Percentiles rank a stretch among this genome's conserved stretches.
These are phyloP conservation scores for Tachysurus fulvidraco DNA, from an alignment of 2,113 vertebrate genomes.

Conservation along the genomic window DNA sequence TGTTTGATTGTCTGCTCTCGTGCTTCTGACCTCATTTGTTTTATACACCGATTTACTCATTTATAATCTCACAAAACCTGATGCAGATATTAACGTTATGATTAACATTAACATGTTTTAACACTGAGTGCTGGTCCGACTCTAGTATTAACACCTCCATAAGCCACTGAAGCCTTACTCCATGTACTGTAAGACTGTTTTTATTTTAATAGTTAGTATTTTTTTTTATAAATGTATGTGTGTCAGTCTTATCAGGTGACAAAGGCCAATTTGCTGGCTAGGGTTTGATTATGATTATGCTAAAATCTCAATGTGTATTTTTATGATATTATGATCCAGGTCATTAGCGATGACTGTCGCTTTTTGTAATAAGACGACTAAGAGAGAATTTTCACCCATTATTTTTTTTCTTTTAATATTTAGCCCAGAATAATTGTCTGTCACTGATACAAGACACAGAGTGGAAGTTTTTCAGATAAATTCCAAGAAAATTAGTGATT, in stretches of 20 bases:
- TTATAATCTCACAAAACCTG: not conserved
- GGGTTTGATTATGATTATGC: not conserved
- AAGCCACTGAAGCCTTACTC: constrained; percentile 3
- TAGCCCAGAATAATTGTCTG: not conserved
- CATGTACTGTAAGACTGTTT: constrained; percentile 46
- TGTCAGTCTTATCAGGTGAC: constrained; percentile 31
- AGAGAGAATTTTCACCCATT: not conserved
- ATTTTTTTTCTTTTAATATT: not conserved
- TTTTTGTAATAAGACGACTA: not conserved
- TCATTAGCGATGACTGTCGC: constrained; percentile 35
- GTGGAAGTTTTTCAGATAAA: not conserved
- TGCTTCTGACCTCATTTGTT: not conserved
- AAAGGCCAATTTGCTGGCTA: constrained; percentile 39
- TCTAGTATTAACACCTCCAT: not conserved
- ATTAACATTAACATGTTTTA: too few relatives aligned
- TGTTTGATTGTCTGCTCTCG: not conserved
- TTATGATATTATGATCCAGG: constrained; percentile 37
- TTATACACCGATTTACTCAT: not conserved
- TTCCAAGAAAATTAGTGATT: not conserved
- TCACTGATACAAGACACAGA: not conserved
- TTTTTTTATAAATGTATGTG: constrained; percentile 10
- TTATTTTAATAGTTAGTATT: not conserved
- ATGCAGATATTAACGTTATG: not conserved
- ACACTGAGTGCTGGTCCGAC: not conserved
- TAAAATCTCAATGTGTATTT: not conserved